Evolutionary conservation across 1,140 invertebrate species (phyloP).

Genomic region (Riptortus pedestris): DNA sequence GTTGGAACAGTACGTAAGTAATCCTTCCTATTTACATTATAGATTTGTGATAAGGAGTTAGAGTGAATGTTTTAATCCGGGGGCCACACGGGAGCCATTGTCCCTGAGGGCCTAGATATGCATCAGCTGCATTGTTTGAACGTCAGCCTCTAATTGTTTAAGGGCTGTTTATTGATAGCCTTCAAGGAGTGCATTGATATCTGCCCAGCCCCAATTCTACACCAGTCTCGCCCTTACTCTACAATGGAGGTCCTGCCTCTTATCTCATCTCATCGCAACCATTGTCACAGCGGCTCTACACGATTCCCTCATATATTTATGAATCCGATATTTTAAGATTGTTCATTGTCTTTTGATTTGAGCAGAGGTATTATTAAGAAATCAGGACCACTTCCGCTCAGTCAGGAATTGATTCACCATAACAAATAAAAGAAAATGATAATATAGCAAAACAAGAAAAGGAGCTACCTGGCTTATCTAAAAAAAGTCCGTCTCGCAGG

Average conservation of each 20-base stretch:
- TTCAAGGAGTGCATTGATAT: too few species aligned
- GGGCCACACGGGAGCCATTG: slow-evolving; percentile 23
- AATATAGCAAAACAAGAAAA: too few species aligned
- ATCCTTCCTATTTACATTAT: slow-evolving; percentile 15
- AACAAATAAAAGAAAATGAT: too few species aligned
- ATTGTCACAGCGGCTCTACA: neutral
- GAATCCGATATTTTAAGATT: too few species aligned
- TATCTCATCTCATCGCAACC: neutral
- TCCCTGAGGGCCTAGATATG: neutral
- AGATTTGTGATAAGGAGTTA: slow-evolving; percentile 9
- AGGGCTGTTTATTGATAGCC: slow-evolving; percentile 10
- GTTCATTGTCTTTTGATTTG: too few species aligned
- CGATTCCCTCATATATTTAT: too few species aligned
- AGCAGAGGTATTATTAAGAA: too few species aligned
- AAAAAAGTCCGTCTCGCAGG: too few species aligned
- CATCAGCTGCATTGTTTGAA: slow-evolving; percentile 8
- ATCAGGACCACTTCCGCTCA: too few species aligned
- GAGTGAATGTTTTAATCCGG: slow-evolving; percentile 22
- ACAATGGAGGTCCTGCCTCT: neutral
- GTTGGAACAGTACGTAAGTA: slow-evolving; percentile 13
- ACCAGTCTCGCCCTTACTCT: neutral
- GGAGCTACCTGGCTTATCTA: too few species aligned
- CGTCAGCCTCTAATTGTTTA: slow-evolving; percentile 11
- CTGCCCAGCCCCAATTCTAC: too few species aligned
- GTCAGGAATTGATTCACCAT: too few species aligned